Conservation (phyloP, 2,888 invertebrate species). For the Encarsia formosa region DNA sequence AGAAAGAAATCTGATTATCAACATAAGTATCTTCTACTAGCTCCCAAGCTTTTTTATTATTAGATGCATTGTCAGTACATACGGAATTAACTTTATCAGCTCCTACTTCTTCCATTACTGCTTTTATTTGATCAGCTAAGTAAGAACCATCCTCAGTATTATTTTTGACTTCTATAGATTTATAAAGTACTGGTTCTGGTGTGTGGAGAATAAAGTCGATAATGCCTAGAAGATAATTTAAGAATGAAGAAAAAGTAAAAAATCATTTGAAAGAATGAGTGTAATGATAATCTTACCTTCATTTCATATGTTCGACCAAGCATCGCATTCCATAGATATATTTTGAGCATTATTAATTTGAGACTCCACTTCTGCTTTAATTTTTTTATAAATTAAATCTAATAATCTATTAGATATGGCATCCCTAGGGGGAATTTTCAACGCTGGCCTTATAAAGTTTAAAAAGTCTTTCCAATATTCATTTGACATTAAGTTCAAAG, state of each 20-base stretch:
- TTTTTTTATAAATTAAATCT: constrained; percentile 6
- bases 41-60: constrained; percentile 20
- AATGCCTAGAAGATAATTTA: no score
- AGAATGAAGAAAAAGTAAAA: no score
- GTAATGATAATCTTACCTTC: no score
- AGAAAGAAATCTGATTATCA: constrained; percentile 22
- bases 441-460: constrained; percentile 11
- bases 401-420: constrained; percentile 11
- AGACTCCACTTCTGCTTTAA: constrained; percentile 5
- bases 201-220: constrained; percentile 31
- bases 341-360: constrained; percentile 12
- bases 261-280: no score
- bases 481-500: constrained; percentile 13
- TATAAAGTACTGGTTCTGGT: constrained; percentile 29
- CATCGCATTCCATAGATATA: constrained; percentile 15
- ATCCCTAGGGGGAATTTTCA: constrained; percentile 3
- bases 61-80: constrained; percentile 31
- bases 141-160: constrained; percentile 28
- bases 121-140: constrained; percentile 21
- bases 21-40: constrained; percentile 25
- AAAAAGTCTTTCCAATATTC: constrained; percentile 16
- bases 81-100: constrained; percentile 17
- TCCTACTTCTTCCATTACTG: constrained; percentile 18
- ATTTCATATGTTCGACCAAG: constrained; percentile 16
- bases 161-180: constrained; percentile 21